Percentiles rank a stretch among this genome's conserved stretches.
phyloP scores from a whole-genome alignment of 2,888 invertebrate genomes.

The Melolontha melolontha region DNA sequence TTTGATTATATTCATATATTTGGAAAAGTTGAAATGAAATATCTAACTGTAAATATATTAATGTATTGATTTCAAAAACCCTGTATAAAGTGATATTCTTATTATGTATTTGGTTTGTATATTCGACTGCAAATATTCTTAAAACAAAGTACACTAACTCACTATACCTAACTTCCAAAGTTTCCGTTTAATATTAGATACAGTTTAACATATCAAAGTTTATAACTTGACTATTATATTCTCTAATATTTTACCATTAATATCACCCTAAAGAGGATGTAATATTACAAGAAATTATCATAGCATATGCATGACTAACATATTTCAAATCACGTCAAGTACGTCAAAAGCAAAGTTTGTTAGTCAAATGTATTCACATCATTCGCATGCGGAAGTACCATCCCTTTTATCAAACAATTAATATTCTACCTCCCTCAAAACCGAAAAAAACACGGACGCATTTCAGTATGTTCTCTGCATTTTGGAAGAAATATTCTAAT shows the following conservation, averaged over 20 bases:
- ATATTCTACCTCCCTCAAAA: conserved; percentile 15
- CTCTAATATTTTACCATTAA: conserved; percentile 1
- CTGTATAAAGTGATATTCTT: too few species aligned
- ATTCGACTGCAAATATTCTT: too few species aligned
- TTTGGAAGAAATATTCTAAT: not conserved
- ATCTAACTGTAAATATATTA: too few species aligned
- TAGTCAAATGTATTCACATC: conserved; percentile 17
- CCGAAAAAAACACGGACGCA: not conserved
- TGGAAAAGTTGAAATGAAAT: too few species aligned
- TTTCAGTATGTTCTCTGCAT: not conserved
- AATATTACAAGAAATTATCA: conserved; percentile 3
- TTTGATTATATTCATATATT: too few species aligned
- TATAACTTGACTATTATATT: too few species aligned
- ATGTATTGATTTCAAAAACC: too few species aligned
- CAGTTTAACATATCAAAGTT: too few species aligned
- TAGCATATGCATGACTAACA: not conserved
- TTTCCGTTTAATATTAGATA: too few species aligned
- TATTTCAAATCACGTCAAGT: conserved; percentile 21
- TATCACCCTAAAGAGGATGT: not conserved
- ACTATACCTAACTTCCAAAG: too few species aligned
- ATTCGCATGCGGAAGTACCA: conserved; percentile 6
- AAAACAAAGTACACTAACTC: too few species aligned
- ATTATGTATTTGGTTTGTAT: too few species aligned
- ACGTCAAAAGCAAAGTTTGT: conserved; percentile 19
- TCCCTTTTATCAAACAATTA: conserved; percentile 21